Conservation (phyloP, 2,888 invertebrate genomes). For the Fragum sueziense region DNA sequence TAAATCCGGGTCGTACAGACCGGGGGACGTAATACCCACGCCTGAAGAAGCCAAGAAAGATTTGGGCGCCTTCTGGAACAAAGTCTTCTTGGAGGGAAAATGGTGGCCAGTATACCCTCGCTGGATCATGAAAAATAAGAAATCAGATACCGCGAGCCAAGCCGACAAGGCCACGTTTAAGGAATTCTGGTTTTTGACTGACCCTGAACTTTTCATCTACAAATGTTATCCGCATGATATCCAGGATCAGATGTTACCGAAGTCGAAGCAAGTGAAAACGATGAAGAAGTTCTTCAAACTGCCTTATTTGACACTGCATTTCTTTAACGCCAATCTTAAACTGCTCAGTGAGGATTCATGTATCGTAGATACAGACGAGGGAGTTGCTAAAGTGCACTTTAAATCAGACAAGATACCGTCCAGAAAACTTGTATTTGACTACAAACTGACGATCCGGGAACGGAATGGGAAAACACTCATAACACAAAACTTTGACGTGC, state of each 20-base stretch:
- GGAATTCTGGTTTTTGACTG: slow-evolving; percentile 48
- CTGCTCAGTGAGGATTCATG: slow-evolving; percentile 46
- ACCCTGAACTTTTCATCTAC: slow-evolving; percentile 42
- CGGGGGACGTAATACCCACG: slow-evolving; percentile 12
- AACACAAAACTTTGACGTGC: slow-evolving; percentile 12
- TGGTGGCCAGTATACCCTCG: slow-evolving; percentile 50
- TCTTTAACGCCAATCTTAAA: slow-evolving; percentile 36
- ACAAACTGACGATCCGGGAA: background rate
- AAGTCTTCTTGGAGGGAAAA: slow-evolving; percentile 34
- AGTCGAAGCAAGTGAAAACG: slow-evolving; percentile 35
- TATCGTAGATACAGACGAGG: slow-evolving; percentile 32
- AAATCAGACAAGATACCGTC: slow-evolving; percentile 32
- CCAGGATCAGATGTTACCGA: slow-evolving; percentile 44
- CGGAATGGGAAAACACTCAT: background rate
- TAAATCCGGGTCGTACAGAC: slow-evolving; percentile 41
- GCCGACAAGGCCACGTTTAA: slow-evolving; percentile 18
- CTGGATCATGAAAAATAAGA: slow-evolving; percentile 30
- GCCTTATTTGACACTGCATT: slow-evolving; percentile 32
- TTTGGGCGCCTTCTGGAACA: slow-evolving; percentile 43
- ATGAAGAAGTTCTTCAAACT: slow-evolving; percentile 34
- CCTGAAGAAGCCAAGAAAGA: slow-evolving; percentile 16
- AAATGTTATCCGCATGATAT: slow-evolving; percentile 39
- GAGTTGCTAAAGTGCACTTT: slow-evolving; percentile 31
- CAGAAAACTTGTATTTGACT: slow-evolving; percentile 16
- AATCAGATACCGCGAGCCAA: background rate